Base-by-base conservation (phyloP, 2,113 vertebrate species). In the Phrynosoma blainvillii region DNA sequence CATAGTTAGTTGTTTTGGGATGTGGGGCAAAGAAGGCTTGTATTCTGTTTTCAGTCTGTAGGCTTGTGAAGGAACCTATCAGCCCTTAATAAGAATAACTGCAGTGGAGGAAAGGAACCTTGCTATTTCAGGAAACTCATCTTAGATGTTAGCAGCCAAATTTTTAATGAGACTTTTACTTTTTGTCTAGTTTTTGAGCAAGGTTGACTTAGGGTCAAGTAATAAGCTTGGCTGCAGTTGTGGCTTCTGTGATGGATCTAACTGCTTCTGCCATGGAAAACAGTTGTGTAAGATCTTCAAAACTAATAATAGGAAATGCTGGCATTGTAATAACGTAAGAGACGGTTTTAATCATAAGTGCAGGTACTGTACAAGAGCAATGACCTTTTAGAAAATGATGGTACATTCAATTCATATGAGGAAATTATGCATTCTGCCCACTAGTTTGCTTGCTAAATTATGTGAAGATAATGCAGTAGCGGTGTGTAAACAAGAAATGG, bases 371-470 rank as follows among this genome's bases (percentile, higher is more conserved):
- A n/a, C 40, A 52, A 65, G 78, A 76, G 59, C n/a, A 21, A 40
- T 81, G 73, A 82, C 30, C 86, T 82, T 88, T 88, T 77, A 30
- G n/a, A 20, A 88, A 88, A 88, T 54, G 20, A 40, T 88, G 74
- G 32, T 77, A 77, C 77, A 88, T 76, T 68, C 56, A 25, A 47
- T 47, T 76, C 36, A 66, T 5, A 82, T 68, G 59, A 82, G 56
- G 74, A 85, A 66, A 68, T 75, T 18, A 88, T 82, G 73, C 66
- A 66, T 76, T 88, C 12, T 81, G 23, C 40, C 23, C 59, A 82
- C 10, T 42, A 87, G 54, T 73, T 20, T 81, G 25, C 23, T 27
- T n/a, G 59, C 42, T 40, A 36, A 54, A 27, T 25, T 59, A n/a
- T 87, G 25, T 36, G 86, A 66, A 88, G 56, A 76, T 36, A 36